Percentiles rank a stretch among this genome's conserved stretches.
Conservation (phyloP, 1,140 invertebrate genomes). For the Drosophila melanica region DNA sequence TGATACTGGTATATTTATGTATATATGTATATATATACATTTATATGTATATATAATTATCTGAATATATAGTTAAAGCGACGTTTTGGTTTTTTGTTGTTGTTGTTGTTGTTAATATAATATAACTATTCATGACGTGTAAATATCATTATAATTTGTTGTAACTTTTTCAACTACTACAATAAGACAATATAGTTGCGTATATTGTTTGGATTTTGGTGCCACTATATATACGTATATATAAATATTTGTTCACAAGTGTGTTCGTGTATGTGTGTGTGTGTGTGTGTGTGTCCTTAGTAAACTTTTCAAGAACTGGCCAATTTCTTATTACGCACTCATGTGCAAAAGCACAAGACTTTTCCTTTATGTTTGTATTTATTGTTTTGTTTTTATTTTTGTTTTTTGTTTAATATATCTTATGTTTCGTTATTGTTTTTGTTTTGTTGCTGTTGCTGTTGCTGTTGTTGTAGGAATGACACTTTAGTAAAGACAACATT, state of each 20-base stretch:
- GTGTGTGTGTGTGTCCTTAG: conserved; percentile 13
- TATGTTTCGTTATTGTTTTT: conserved; percentile 20
- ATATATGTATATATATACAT: conserved; percentile 41
- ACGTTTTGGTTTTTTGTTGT: no score
- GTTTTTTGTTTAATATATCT: neutral
- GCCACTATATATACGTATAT: conserved; percentile 67
- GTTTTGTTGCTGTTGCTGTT: conserved; percentile 27
- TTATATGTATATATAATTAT: conserved; percentile 35
- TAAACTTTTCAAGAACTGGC: conserved; percentile 25
- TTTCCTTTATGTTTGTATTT: neutral
- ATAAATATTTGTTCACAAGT: conserved; percentile 53
- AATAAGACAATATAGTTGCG: conserved; percentile 64
- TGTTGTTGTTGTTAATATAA: no score
- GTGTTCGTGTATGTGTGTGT: conserved; percentile 15
- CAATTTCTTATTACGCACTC: conserved; percentile 20
- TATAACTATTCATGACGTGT: conserved; percentile 69
- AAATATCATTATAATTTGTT: conserved; percentile 76
- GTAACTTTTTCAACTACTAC: conserved; percentile 59
- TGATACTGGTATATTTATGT: conserved; percentile 54
- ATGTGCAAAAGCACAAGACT: conserved; percentile 56
- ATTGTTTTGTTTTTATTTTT: conserved; percentile 12
- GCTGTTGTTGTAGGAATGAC: conserved; percentile 42
- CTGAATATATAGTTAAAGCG: conserved; percentile 42
- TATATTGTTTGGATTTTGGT: conserved; percentile 56
- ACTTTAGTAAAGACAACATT: conserved; percentile 55